A percentile compares a stretch with the other conserved stretches of the same genome.
phyloP scores from a whole-genome alignment of 2,888 invertebrate species.

The Stenolophus ochropezus region DNA sequence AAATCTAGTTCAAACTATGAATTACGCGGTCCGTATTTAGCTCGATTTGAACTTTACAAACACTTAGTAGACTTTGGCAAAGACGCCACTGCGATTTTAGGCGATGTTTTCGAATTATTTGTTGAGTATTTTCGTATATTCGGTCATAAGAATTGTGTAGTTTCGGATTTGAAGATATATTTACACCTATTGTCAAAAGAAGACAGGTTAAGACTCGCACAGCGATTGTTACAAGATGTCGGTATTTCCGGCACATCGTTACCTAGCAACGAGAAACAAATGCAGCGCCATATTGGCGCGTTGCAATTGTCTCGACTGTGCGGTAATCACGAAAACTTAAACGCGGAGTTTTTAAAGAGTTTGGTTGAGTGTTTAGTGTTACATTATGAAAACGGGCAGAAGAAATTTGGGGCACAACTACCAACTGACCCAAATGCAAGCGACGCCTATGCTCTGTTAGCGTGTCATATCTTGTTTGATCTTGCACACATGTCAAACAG shows the following conservation, averaged over 20 bases:
- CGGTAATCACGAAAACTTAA: slow-evolving; percentile 79
- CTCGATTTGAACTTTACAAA: slow-evolving; percentile 85
- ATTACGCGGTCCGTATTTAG: slow-evolving; percentile 88
- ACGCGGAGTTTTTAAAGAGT: slow-evolving; percentile 75
- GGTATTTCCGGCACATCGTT: slow-evolving; percentile 80
- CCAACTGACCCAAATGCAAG: slow-evolving; percentile 84
- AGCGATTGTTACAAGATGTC: slow-evolving; percentile 78
- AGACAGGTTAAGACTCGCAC: slow-evolving; percentile 77
- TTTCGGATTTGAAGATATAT: slow-evolving; percentile 87
- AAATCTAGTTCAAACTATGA: slow-evolving; percentile 68
- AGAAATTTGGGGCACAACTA: slow-evolving; percentile 76
- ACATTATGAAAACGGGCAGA: slow-evolving; percentile 80
- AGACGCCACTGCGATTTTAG: slow-evolving; percentile 76
- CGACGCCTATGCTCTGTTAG: slow-evolving; percentile 88
- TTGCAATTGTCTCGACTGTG: slow-evolving; percentile 84
- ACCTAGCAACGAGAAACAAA: slow-evolving; percentile 81
- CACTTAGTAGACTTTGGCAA: slow-evolving; percentile 76
- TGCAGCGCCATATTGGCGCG: slow-evolving; percentile 89
- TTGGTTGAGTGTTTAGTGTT: slow-evolving; percentile 79
- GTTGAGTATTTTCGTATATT: slow-evolving; percentile 87
- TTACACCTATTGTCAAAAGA: slow-evolving; percentile 81
- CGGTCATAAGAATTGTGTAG: slow-evolving; percentile 91
- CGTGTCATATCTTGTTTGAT: slow-evolving; percentile 82
- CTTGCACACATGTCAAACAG: slow-evolving; percentile 75
- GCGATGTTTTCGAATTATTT: slow-evolving; percentile 81